Conservation (phyloP, 2,797 vertebrate genomes). For the Gallinago stenura region DNA sequence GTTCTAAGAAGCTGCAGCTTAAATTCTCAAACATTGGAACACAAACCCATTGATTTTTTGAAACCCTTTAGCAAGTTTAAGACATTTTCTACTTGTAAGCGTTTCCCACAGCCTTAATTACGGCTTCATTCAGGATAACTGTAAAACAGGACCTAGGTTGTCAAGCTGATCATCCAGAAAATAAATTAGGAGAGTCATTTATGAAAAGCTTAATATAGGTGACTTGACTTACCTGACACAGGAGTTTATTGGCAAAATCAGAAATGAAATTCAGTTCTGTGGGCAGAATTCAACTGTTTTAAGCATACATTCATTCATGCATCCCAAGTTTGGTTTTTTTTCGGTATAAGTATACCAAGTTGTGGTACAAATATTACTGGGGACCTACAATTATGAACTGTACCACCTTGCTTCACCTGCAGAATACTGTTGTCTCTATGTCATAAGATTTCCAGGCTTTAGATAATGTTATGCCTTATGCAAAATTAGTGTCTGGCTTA, state of each 20-base stretch:
- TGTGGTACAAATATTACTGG: background rate
- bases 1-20: background rate
- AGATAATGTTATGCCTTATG: background rate
- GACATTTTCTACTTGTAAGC: background rate
- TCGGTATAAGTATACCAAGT: accelerated
- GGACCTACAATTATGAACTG: background rate
- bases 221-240: background rate
- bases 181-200: background rate
- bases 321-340: background rate
- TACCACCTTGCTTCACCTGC: background rate
- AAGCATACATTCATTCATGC: background rate
- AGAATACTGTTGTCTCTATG: background rate
- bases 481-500: background rate
- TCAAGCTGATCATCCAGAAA: background rate
- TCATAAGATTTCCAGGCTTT: background rate
- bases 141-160: background rate
- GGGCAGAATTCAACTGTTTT: background rate
- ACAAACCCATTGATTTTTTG: background rate
- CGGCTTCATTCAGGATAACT: background rate
- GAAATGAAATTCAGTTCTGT: background rate
- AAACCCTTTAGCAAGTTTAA: background rate
- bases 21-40: background rate
- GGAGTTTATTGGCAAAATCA: background rate
- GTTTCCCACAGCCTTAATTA: background rate
- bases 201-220: background rate